Evolutionary conservation across 35 echinoderm and acorn worm genomes (phyloP).

Genomic region (Apostichopus parvimensis): DNA sequence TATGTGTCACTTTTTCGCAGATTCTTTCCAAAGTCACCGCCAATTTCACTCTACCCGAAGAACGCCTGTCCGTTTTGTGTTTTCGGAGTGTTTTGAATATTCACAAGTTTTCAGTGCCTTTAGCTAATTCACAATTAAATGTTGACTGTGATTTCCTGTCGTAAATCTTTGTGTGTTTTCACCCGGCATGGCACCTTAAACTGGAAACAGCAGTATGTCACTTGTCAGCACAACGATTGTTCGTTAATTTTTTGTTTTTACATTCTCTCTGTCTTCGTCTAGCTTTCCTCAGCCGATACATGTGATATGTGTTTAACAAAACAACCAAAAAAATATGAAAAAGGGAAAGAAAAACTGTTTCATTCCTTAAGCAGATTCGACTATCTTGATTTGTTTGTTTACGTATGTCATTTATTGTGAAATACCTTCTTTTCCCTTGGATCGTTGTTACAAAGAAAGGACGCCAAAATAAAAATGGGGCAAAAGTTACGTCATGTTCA

Average conservation of each 20-base stretch:
- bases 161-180: background rate
- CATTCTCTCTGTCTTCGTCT: no score
- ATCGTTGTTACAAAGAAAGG: no score
- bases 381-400: no score
- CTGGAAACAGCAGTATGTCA: background rate
- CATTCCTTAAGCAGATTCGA: no score
- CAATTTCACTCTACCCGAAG: background rate
- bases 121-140: slow-evolving; percentile 2
- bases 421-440: no score
- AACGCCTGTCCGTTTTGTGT: background rate
- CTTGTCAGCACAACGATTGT: background rate
- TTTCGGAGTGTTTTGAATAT: slow-evolving; percentile 7
- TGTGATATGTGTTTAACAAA: no score
- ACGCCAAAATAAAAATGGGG: no score
- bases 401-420: no score
- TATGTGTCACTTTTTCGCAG: background rate
- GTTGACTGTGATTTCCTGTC: background rate
- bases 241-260: background rate
- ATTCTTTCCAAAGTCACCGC: background rate
- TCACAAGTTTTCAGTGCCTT: slow-evolving; percentile 42
- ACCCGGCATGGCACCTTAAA: background rate
- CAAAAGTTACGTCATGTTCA: no score
- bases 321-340: no score
- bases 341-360: no score
- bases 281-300: no score